Base-by-base conservation (phyloP, 2,888 invertebrate species). In the Bembecia ichneumoniformis region DNA sequence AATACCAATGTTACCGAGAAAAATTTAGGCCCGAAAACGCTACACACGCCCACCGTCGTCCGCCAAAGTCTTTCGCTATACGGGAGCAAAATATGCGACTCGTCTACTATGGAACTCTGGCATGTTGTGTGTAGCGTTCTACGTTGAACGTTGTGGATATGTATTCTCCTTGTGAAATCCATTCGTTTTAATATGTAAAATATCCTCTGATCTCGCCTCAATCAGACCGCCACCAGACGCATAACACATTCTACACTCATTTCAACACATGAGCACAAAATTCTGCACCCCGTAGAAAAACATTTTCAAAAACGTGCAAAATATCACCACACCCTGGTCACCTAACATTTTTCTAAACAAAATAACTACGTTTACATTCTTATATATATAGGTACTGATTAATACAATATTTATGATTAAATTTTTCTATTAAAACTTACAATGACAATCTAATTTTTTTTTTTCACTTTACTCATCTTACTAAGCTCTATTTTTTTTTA, bases 301-400 rank as follows among this genome's bases (percentile, higher is more conserved):
- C 83, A 83, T 84, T 78, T 80, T 86, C 84, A 86, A 86, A 87
- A 87, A 86, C 86, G 81, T 84, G 83, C 84, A 84, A 86, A 86
- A 86, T 87, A 87, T 86, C 87, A 84, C 84, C 87, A 78, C 87
- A 87, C 87, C 87, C 87, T 87, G 87, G 87, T 87, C 86, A 71
- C 87, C 86, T 87, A 87, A 82, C 80, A 75, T 82, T 83, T 28
- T 83, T 80, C 78, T 84, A 83, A 81, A 81, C 79, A 82, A 76
- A 83, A 77, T 80, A 77, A 73, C 77, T 82, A 82, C 82, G 70
- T 73, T 79, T 77, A 81, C 77, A 75, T 71, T 72, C 77, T 79
- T 79, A 81, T 66, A 68, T 78, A 79, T 59, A 69, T 75, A 78
- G 74, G 74, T 78, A 79, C 69, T 68, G 78, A 78, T 75, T 77